Evolutionary conservation across 2,797 vertebrate species (phyloP).

Genomic region (Danio albolineatus): DNA sequence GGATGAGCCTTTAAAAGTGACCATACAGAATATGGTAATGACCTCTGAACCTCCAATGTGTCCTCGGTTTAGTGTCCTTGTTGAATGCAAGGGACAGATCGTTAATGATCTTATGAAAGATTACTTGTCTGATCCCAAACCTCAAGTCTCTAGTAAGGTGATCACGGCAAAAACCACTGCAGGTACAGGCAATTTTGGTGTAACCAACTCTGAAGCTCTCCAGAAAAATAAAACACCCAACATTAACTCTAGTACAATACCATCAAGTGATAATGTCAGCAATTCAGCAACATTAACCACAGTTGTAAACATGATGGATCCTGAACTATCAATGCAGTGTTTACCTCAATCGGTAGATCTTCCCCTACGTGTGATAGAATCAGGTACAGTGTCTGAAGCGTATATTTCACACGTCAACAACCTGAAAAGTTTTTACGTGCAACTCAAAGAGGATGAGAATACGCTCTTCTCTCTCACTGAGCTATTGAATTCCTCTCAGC

Average conservation of each 20-base stretch:
- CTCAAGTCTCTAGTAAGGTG: neutral
- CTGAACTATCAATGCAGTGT: neutral
- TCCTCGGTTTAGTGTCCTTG: conserved; percentile 71
- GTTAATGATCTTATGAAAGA: conserved; percentile 77
- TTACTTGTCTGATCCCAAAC: conserved; percentile 61
- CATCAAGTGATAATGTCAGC: neutral
- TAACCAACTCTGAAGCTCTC: neutral
- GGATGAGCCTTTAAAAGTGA: conserved; percentile 79
- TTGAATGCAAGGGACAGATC: conserved; percentile 70
- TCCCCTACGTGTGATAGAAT: conserved; percentile 67
- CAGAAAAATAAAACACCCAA: neutral
- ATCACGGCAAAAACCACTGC: neutral
- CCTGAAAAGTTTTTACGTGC: conserved; percentile 80
- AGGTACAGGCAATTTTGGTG: conserved; percentile 4
- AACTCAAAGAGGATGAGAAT: conserved; percentile 75
- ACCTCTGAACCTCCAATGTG: conserved; percentile 57
- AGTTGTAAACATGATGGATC: neutral
- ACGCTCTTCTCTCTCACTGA: conserved; percentile 74
- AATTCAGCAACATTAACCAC: neutral
- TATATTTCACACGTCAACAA: conserved; percentile 80
- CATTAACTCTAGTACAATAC: neutral
- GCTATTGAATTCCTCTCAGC: conserved; percentile 70
- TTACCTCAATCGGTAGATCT: conserved; percentile 67
- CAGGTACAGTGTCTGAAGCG: conserved; percentile 73
- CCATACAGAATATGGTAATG: conserved; percentile 63